Evolutionary conservation across 2,888 invertebrate species (phyloP).

Genomic region (Ophioninae sp.): DNA sequence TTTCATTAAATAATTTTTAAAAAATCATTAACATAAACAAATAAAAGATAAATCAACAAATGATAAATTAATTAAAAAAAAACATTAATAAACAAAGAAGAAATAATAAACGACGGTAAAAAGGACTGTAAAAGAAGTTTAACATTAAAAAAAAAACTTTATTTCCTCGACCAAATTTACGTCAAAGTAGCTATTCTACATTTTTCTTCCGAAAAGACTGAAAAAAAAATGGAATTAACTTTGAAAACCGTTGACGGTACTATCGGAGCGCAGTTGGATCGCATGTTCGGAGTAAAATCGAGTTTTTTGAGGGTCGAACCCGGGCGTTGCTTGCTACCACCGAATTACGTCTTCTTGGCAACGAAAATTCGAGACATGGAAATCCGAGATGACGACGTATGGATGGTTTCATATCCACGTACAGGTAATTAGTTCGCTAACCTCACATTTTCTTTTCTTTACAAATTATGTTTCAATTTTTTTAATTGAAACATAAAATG

Average conservation of each 20-base stretch:
- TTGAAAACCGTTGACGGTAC: constrained; percentile 85
- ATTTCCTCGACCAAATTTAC: not conserved
- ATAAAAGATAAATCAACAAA: not conserved
- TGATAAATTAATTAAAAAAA: not conserved
- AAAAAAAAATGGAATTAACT: constrained; percentile 49
- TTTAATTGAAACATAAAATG: not conserved
- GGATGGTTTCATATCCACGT: constrained; percentile 94
- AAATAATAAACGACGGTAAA: not conserved
- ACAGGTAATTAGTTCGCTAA: constrained; percentile 84
- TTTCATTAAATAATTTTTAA: not conserved
- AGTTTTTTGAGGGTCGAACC: constrained; percentile 89
- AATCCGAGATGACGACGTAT: constrained; percentile 89
- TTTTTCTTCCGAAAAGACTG: too few species aligned
- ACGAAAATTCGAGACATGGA: constrained; percentile 88
- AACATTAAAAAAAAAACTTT: too few species aligned
- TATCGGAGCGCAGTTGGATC: constrained; percentile 84
- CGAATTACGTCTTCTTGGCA: constrained; percentile 86
- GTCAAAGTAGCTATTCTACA: not conserved
- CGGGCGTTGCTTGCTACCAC: constrained; percentile 87
- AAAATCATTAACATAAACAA: not conserved
- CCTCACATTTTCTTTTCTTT: not conserved
- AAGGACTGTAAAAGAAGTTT: not conserved
- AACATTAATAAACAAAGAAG: too few species aligned
- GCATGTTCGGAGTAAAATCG: constrained; percentile 86
- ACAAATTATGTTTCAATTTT: not conserved